Evolutionary conservation across 2,113 vertebrate genomes (phyloP).

Genomic region (Petaurus breviceps): DNA sequence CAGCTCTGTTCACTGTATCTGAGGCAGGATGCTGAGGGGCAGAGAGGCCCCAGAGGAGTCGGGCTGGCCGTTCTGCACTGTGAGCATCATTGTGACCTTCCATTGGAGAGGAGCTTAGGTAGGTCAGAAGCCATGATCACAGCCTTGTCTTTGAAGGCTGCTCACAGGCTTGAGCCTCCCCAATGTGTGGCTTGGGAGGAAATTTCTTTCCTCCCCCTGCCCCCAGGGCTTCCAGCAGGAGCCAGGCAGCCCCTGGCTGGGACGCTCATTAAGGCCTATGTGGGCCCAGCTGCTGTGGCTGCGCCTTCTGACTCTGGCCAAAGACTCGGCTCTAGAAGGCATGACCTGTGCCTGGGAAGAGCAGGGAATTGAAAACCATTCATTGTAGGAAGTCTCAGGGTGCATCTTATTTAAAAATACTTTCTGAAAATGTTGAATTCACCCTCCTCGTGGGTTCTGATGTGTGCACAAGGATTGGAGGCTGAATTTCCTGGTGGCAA

Average conservation of each 20-base stretch:
- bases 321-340: neutral
- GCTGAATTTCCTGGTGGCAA: neutral
- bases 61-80: too few relatives aligned
- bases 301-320: neutral
- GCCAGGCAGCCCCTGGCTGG: neutral
- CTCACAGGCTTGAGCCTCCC: neutral
- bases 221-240: too few relatives aligned
- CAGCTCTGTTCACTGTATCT: too few relatives aligned
- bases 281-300: neutral
- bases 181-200: neutral
- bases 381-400: neutral
- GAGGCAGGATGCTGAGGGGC: too few relatives aligned
- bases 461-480: neutral
- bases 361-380: constrained; percentile 1
- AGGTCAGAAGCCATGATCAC: too few relatives aligned
- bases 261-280: neutral
- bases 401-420: constrained; percentile 37
- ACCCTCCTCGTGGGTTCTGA: constrained; percentile 8
- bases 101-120: neutral
- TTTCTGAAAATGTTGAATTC: constrained; percentile 38
- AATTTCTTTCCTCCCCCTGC: neutral
- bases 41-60: neutral
- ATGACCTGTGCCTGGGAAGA: neutral
- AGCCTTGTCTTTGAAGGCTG: neutral
- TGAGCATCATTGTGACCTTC: neutral